phyloP scores from a whole-genome alignment of 2,888 invertebrate genomes.

The Rhamphomyia laevipes region DNA sequence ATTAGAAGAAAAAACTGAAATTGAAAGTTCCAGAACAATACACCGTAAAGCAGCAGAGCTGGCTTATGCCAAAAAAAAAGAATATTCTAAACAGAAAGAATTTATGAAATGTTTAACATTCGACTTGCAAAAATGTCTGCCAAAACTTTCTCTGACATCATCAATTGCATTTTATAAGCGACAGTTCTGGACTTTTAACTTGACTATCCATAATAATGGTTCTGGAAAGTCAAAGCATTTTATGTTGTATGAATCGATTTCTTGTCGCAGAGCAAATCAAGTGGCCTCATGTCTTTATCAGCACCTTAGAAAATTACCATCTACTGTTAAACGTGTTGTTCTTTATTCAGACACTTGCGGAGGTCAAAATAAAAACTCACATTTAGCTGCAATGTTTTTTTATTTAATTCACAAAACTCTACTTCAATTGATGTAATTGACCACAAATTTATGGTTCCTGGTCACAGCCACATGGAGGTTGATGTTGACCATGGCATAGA shows the following conservation, averaged over 20 bases:
- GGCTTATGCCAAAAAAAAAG: too few relatives aligned
- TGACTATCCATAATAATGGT: neutral
- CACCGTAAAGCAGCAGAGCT: too few relatives aligned
- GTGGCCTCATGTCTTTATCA: neutral
- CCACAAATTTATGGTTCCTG: too few relatives aligned
- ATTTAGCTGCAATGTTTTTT: neutral
- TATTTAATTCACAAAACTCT: too few relatives aligned
- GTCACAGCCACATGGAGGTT: too few relatives aligned
- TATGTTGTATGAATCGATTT: slow-evolving; percentile 1
- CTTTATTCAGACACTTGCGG: neutral
- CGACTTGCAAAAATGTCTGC: neutral
- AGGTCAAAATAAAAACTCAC: slow-evolving; percentile 1
- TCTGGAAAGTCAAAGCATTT: neutral
- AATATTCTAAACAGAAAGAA: too few relatives aligned
- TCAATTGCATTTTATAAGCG: neutral
- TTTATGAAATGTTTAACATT: neutral
- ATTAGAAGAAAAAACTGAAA: too few relatives aligned
- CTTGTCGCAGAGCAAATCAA: neutral
- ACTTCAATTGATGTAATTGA: neutral
- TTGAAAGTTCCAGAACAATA: too few relatives aligned
- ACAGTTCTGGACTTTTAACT: neutral
- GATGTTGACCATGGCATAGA: too few relatives aligned
- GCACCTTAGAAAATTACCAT: neutral
- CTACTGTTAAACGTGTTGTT: neutral
- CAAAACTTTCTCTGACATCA: neutral